Conservation (phyloP, 2,888 invertebrate genomes). For the Mythimna vitellina region DNA sequence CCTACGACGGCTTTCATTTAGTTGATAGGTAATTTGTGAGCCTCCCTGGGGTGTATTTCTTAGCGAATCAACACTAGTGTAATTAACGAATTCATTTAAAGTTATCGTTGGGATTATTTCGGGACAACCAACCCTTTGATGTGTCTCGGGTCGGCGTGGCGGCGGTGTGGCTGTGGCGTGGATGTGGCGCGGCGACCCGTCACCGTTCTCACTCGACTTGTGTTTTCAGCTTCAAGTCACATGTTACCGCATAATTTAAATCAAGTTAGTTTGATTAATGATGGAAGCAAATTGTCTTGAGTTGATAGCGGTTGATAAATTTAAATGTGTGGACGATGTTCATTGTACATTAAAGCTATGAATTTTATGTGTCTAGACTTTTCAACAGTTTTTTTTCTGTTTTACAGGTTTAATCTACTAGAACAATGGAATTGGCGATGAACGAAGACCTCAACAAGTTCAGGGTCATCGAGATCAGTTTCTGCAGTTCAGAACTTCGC, state of each 20-base stretch:
- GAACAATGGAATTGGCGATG: background rate
- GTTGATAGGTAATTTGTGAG: constrained; percentile 84
- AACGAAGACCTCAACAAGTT: background rate
- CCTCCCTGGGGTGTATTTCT: constrained; percentile 80
- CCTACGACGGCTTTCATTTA: constrained; percentile 80
- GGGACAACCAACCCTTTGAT: constrained; percentile 79
- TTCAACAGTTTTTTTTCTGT: constrained; percentile 5
- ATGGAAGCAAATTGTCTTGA: constrained; percentile 63
- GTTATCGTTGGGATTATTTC: constrained; percentile 77
- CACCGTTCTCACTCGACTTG: constrained; percentile 47
- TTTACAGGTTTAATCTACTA: constrained; percentile 18
- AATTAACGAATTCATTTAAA: constrained; percentile 89
- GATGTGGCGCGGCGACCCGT: constrained; percentile 26
- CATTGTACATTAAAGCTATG: background rate
- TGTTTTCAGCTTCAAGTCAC: constrained; percentile 70
- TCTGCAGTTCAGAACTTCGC: background rate
- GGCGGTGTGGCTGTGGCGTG: constrained; percentile 36
- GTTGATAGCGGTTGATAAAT: constrained; percentile 44
- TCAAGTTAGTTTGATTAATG: constrained; percentile 79
- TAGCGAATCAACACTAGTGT: constrained; percentile 87
- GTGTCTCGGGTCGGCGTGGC: constrained; percentile 54
- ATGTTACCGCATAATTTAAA: constrained; percentile 74
- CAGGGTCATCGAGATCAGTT: background rate
- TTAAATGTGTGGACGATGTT: constrained; percentile 17
- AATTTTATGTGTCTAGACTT: background rate